These are phyloP conservation scores for Merodon equestris DNA, from an alignment of 2,888 invertebrate species.

Conservation along the genomic window DNA sequence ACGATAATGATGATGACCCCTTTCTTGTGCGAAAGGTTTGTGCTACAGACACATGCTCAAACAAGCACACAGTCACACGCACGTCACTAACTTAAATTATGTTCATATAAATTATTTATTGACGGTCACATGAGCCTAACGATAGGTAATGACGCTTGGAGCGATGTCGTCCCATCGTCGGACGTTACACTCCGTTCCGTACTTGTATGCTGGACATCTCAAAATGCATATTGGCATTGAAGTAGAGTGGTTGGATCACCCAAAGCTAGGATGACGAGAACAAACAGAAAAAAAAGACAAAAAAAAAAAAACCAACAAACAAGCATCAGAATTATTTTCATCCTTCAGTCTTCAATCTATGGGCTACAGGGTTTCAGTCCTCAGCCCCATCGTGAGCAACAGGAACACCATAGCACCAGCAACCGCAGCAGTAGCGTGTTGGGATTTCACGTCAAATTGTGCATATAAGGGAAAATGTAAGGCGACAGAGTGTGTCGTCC, in stretches of 20 bases:
- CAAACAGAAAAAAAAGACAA: not conserved
- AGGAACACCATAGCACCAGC: conserved; percentile 16
- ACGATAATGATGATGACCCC: conserved; percentile 22
- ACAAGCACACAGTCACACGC: conserved; percentile 14
- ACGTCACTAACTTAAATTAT: conserved; percentile 59
- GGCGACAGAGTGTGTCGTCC: conserved; percentile 68
- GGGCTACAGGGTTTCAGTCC: too few species aligned
- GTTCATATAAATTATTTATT: conserved; percentile 69
- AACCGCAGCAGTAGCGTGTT: conserved; percentile 54
- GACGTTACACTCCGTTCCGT: not conserved
- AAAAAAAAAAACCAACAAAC: too few species aligned
- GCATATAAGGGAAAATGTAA: conserved; percentile 70
- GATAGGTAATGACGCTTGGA: conserved; percentile 68
- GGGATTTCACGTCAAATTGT: conserved; percentile 69
- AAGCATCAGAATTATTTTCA: conserved; percentile 46
- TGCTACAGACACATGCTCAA: conserved; percentile 7
- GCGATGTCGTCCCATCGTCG: conserved; percentile 58
- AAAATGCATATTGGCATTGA: conserved; percentile 58
- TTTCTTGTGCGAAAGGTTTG: conserved; percentile 1
- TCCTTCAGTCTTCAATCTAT: too few species aligned
- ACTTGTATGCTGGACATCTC: conserved; percentile 29
- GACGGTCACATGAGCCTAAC: conserved; percentile 69
- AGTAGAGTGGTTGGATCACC: conserved; percentile 60
- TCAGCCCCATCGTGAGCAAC: conserved; percentile 26
- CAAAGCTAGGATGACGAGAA: conserved; percentile 58